These are phyloP conservation scores for Xenentodon cancila DNA, from an alignment of 2,797 vertebrate species.

Conservation along the genomic window DNA sequence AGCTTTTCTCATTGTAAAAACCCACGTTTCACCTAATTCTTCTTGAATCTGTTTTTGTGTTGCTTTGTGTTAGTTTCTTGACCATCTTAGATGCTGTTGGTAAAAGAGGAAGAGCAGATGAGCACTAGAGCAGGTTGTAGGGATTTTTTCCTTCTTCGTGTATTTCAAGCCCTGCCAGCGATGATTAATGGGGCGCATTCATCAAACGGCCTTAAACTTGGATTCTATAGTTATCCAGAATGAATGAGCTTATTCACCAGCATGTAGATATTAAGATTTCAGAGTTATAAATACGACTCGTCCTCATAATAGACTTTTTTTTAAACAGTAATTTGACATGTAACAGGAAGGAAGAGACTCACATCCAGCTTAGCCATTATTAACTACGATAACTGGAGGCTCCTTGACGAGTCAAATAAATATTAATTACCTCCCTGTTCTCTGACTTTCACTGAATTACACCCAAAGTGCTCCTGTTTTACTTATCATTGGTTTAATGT, in stretches of 20 bases:
- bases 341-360: slow-evolving; percentile 8
- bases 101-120: slow-evolving; percentile 9
- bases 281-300: slow-evolving; percentile 27
- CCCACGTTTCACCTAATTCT: too few species aligned
- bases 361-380: background rate
- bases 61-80: slow-evolving; percentile 4
- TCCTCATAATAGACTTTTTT: background rate
- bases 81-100: background rate
- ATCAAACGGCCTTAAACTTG: slow-evolving; percentile 33
- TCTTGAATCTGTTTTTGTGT: background rate
- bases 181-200: slow-evolving; percentile 38
- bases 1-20: too few species aligned
- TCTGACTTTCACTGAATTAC: background rate
- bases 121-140: background rate
- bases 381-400: background rate
- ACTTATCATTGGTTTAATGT: background rate
- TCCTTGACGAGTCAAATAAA: slow-evolving; percentile 1
- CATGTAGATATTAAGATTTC: background rate
- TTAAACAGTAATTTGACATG: slow-evolving; percentile 13
- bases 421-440: too few species aligned
- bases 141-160: slow-evolving; percentile 1
- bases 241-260: slow-evolving; percentile 19
- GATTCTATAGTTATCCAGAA: slow-evolving; percentile 30
- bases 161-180: slow-evolving; percentile 25
- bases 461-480: background rate